These are phyloP conservation scores for Ameiurus melas DNA, from an alignment of 2,113 vertebrate genomes.

Conservation along the genomic window DNA sequence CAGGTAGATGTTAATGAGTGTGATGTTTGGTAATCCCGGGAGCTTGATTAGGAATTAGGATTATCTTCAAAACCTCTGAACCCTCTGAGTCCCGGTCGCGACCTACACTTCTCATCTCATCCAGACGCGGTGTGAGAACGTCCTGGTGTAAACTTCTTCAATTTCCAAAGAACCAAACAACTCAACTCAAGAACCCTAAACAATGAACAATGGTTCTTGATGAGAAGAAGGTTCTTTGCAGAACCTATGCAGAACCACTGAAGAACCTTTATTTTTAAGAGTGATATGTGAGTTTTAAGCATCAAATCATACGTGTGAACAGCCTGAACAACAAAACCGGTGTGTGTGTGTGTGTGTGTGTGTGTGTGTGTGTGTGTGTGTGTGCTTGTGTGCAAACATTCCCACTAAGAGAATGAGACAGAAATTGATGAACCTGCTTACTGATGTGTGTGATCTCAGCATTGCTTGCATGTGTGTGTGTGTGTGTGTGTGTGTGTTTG, in stretches of 20 bases:
- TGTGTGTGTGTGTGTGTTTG: slow-evolving; percentile 34
- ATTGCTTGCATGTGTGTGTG: slow-evolving; percentile 25
- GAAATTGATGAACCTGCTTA: slow-evolving; percentile 54
- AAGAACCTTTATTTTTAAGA: too few species aligned
- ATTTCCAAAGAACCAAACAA: too few species aligned
- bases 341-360: slow-evolving; percentile 9
- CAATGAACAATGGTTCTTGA: too few species aligned
- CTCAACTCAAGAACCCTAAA: too few species aligned
- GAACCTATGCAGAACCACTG: too few species aligned
- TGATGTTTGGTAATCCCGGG: background rate
- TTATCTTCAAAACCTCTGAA: background rate
- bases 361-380: slow-evolving; percentile 26
- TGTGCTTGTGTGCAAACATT: slow-evolving; percentile 48
- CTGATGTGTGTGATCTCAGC: slow-evolving; percentile 32
- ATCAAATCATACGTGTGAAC: background rate
- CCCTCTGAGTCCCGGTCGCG: background rate
- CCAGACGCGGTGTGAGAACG: background rate
- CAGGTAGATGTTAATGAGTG: background rate
- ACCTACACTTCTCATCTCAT: background rate
- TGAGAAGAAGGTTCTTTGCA: too few species aligned
- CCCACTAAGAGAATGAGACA: slow-evolving; percentile 42
- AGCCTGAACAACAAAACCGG: background rate
- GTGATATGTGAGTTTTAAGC: background rate
- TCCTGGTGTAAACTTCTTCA: background rate
- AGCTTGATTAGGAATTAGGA: background rate